Evolutionary conservation across 2,113 vertebrate species (phyloP).

Genomic region (Machaerirhynchus nigripectus): DNA sequence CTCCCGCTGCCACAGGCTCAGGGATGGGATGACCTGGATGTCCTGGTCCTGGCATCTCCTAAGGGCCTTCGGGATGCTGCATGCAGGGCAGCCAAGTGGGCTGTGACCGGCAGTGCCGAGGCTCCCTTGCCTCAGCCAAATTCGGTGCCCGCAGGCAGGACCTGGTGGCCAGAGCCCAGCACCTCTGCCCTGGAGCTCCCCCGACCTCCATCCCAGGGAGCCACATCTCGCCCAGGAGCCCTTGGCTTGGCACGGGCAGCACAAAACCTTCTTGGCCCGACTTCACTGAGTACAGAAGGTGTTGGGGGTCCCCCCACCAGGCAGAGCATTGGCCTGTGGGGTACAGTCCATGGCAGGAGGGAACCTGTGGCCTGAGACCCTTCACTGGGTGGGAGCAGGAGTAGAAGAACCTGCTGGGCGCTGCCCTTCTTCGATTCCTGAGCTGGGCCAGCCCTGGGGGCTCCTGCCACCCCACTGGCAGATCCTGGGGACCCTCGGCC

Average conservation of each 20-base stretch:
- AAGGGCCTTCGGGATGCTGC: rapidly evolving
- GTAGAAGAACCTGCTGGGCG: rapidly evolving
- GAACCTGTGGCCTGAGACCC: rapidly evolving
- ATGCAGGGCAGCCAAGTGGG: rapidly evolving
- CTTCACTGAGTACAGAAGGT: rapidly evolving
- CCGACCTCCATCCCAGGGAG: rapidly evolving
- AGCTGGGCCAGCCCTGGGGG: not conserved
- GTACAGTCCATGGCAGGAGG: not conserved
- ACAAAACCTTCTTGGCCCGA: rapidly evolving
- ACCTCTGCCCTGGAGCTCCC: not conserved
- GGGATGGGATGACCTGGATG: rapidly evolving
- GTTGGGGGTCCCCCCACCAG: not conserved
- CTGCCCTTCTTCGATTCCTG: rapidly evolving
- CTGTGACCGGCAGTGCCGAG: rapidly evolving
- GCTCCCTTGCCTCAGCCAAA: not conserved
- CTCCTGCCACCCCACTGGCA: not conserved
- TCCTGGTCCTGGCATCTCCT: not conserved
- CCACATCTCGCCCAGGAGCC: rapidly evolving
- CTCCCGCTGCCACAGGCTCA: rapidly evolving
- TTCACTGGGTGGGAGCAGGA: not conserved
- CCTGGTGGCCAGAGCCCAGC: not conserved
- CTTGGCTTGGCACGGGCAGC: rapidly evolving
- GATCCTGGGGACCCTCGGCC: rapidly evolving
- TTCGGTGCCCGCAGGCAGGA: rapidly evolving
- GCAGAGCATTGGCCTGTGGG: not conserved